Evolutionary conservation across 2,888 invertebrate genomes (phyloP), one percentile per base, ranked within the genome.

Genomic region (Zelleria hepariella): DNA sequence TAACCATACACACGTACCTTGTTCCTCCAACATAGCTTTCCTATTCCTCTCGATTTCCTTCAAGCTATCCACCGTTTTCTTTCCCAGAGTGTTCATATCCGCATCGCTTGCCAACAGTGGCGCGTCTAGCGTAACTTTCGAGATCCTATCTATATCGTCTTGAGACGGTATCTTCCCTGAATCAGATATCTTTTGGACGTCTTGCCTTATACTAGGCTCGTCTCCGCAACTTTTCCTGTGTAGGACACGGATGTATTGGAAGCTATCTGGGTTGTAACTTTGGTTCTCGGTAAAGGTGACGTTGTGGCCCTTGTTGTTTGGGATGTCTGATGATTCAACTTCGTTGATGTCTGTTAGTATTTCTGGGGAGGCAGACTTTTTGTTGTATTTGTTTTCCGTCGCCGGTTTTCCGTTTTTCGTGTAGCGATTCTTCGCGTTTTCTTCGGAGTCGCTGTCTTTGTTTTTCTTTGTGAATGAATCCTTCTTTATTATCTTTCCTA

Each of bases 1-100:
- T 10, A 10, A 15, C 2, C 2, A n/a, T 48, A n/a, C 8, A 4
- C 20, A 59, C 15, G 15, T 82, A 96, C 97, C 97, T 93, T 97
- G 96, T 80, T 96, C 95, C 64, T 95, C 96, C 73, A 97, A 89
- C 90, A 96, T 93, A 67, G 94, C 90, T 72, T 96, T 93, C 60
- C 97, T 88, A 79, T 96, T 96, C 69, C 95, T 92, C 79, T 97
- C 97, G 62, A 97, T 95, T 84, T 97, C 96, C 85, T 94, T 94
- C 61, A 97, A 90, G 66, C 96, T 96, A 68, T 96, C 96, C 66
- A 95, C 91, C 0, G 96, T 95, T 72, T 95, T 92, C 62, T 93
- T 92, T 20, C 95, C 94, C 52, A 94, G 80, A 2, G 93, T 92
- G 57, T 87, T 87, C 70, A 91, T 91, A 62, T 93, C 92, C 0